A percentile compares a stretch with the other conserved stretches of the same genome.
Evolutionary conservation across 2,113 vertebrate species (phyloP).

Genomic region (Nesoenas mayeri): DNA sequence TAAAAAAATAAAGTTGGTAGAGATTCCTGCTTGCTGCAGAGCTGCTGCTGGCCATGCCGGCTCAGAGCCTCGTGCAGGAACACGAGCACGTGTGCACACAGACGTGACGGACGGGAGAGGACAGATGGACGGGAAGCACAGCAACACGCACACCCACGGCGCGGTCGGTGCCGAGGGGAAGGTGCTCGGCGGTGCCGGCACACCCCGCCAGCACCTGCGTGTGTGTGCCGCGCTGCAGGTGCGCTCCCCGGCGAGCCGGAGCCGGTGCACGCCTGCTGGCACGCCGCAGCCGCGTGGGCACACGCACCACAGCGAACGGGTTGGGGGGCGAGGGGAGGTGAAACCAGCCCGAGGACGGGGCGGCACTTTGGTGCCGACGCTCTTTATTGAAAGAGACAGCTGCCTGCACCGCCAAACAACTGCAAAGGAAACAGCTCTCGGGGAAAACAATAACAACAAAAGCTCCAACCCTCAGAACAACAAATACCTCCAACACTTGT

Average conservation of each 20-base stretch:
- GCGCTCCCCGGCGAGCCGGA: background rate
- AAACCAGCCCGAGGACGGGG: background rate
- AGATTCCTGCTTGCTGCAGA: background rate
- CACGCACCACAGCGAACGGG: background rate
- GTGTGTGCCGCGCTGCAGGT: background rate
- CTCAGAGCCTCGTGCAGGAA: background rate
- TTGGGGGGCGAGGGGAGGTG: background rate
- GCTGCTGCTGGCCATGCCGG: background rate
- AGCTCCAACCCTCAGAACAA: background rate
- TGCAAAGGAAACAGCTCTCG: background rate
- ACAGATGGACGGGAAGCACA: background rate
- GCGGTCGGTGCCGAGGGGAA: background rate
- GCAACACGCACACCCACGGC: background rate
- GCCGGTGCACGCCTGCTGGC: background rate
- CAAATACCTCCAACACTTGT: background rate
- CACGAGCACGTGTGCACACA: rapidly evolving
- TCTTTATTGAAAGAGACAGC: constrained; percentile 46
- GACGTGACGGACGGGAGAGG: background rate
- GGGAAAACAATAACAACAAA: background rate
- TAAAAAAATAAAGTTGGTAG: background rate
- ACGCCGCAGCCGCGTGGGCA: background rate
- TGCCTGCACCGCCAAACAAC: background rate
- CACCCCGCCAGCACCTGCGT: no score
- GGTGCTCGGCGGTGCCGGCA: rapidly evolving
- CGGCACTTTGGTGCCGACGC: background rate